Evolutionary conservation across 2,797 vertebrate genomes (phyloP).

Genomic region (Peromyscus aztecus): DNA sequence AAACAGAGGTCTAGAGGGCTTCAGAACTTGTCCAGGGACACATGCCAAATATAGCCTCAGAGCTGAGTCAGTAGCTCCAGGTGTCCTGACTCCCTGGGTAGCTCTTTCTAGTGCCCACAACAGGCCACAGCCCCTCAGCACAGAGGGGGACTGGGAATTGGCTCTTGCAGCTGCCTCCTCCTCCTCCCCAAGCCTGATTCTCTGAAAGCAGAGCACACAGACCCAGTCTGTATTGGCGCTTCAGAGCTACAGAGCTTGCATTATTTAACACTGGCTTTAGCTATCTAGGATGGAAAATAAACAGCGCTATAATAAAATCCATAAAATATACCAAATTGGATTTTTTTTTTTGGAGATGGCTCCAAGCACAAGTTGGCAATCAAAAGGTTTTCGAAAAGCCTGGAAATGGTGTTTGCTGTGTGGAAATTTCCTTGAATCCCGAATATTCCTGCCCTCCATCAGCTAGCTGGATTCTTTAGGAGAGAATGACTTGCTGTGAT

Average conservation of each 20-base stretch:
- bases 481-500: conserved; percentile 44
- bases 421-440: conserved; percentile 74
- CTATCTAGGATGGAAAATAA: conserved; percentile 82
- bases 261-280: conserved; percentile 84
- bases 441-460: conserved; percentile 34
- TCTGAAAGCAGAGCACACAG: conserved; percentile 77
- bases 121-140: background rate
- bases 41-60: conserved; percentile 47
- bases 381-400: conserved; percentile 80
- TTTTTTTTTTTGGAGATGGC: conserved; percentile 81
- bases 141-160: background rate
- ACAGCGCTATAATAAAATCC: conserved; percentile 83
- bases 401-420: conserved; percentile 73
- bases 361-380: conserved; percentile 82
- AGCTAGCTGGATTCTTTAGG: conserved; percentile 32
- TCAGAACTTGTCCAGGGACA: conserved; percentile 48
- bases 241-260: conserved; percentile 80
- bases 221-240: conserved; percentile 67
- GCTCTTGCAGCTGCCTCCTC: conserved; percentile 44
- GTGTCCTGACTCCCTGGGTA: background rate
- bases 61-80: conserved; percentile 50
- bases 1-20: conserved; percentile 29
- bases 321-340: conserved; percentile 84
- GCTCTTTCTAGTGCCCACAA: background rate
- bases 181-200: background rate